Evolutionary conservation across 2,888 invertebrate species (phyloP), one percentile per base, ranked within the genome.

Genomic region (Taenaris catops): DNA sequence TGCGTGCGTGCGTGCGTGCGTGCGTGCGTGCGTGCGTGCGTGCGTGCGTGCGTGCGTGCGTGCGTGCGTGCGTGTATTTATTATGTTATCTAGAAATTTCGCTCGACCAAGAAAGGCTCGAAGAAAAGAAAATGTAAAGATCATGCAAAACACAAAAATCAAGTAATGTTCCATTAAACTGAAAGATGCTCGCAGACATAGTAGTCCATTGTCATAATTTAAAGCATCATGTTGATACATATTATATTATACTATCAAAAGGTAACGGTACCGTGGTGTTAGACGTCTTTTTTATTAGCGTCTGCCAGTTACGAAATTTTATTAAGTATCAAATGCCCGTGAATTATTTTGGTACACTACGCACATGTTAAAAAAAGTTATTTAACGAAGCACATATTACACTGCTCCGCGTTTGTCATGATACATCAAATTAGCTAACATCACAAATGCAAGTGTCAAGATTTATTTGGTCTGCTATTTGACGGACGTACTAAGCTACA

Each of bases 391-490:
- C 42, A 37, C 21, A 25, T 43, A 34, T 45, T 43, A 49, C 48
- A 46, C 42, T 43, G 44, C 46, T 42, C 41, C 31, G 48, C 46
- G 53, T 61, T 50, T 49, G 58, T 61, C 59, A 53, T 51, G 63
- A 68, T 58, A 43, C 56, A 63, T 71, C 57, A 56, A 58, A 66
- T 72, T 55, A 56, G 51, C 44, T 41, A 46, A 50, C 55, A 45
- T 63, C 57, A 57, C 56, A 62, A 56, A 57, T 34, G 48, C 67
- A 72, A 79, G 73, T 73, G 68, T 80, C 83, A 83, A 80, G 63
- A 70, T 48, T 53, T 40, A 57, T 72, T 59, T 49, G 43, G 41
- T 53, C 43, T 25, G 44, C 55, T 68, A 59, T 49, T 60, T 61
- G 66, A 75, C 63, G 61, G 56, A 62, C 63, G 63, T 57, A 51